Percentiles rank a stretch among this genome's conserved stretches.
phyloP scores from a whole-genome alignment of 2,888 invertebrate species.

The Drosophila meridiana region DNA sequence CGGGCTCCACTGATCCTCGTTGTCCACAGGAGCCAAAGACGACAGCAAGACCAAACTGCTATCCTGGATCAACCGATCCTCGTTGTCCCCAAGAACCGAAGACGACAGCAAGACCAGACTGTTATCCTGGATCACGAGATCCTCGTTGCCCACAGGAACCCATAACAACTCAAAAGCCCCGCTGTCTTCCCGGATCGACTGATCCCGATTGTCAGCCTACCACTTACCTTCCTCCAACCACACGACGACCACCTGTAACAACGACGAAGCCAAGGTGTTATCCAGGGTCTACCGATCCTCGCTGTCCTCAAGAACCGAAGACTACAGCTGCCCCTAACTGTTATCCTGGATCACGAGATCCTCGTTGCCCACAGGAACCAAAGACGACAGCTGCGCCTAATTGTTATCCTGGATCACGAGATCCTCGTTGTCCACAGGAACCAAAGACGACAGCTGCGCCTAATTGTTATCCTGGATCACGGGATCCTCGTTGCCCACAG shows the following conservation, averaged over 20 bases:
- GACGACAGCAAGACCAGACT: no score
- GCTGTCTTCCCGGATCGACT: slow-evolving; percentile 78
- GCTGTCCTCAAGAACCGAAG: slow-evolving; percentile 17
- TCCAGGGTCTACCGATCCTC: slow-evolving; percentile 31
- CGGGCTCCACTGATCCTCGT: slow-evolving; percentile 67
- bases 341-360: neutral
- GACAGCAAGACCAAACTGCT: no score
- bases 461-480: neutral
- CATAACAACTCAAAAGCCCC: slow-evolving; percentile 5
- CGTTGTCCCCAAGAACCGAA: slow-evolving; percentile 8
- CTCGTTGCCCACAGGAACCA: neutral
- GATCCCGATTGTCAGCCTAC: slow-evolving; percentile 66
- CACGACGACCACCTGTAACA: neutral
- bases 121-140: slow-evolving; percentile 29
- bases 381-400: neutral
- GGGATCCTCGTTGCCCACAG: slow-evolving; percentile 1
- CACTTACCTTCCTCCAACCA: slow-evolving; percentile 46
- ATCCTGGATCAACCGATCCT: slow-evolving; percentile 69
- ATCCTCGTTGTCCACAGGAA: neutral
- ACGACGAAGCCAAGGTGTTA: slow-evolving; percentile 54
- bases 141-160: slow-evolving; percentile 16
- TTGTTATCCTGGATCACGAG: neutral
- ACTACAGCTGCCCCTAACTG: neutral
- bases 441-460: neutral
- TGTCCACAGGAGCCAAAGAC: neutral